Conservation (phyloP, 2,113 vertebrate species). For the Melanerpes aurifrons region DNA sequence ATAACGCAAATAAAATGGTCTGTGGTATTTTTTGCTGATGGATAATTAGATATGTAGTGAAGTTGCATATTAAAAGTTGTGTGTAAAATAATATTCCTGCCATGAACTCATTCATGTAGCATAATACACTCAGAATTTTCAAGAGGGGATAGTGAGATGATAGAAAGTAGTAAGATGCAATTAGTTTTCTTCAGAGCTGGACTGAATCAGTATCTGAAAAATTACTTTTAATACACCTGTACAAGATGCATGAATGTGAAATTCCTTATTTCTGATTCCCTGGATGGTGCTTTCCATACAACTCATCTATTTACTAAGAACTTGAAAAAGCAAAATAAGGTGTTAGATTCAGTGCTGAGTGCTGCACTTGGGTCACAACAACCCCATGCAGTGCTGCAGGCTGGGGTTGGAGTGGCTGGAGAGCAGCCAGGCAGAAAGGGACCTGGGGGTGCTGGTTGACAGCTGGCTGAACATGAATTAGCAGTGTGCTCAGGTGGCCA, state of each 20-base stretch:
- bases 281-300: not conserved
- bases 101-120: not conserved
- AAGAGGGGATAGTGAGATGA: not conserved
- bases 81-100: not conserved
- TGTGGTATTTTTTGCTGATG: not conserved
- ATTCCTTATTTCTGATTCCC: accelerated
- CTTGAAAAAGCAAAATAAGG: not conserved
- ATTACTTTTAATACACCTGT: not conserved
- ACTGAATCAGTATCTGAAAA: not conserved
- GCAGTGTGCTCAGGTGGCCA: no score
- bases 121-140: not conserved
- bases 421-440: no score
- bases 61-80: not conserved
- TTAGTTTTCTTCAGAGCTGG: not conserved
- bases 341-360: not conserved
- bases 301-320: not conserved
- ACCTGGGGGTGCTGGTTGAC: no score
- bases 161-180: not conserved
- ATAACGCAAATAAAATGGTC: not conserved
- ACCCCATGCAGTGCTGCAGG: no score
- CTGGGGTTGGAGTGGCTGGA: no score
- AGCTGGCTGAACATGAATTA: no score
- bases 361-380: no score
- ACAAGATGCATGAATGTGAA: not conserved
- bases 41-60: not conserved